Conservation (phyloP, 2,888 invertebrate genomes). For the Toxonevra muliebris region DNA sequence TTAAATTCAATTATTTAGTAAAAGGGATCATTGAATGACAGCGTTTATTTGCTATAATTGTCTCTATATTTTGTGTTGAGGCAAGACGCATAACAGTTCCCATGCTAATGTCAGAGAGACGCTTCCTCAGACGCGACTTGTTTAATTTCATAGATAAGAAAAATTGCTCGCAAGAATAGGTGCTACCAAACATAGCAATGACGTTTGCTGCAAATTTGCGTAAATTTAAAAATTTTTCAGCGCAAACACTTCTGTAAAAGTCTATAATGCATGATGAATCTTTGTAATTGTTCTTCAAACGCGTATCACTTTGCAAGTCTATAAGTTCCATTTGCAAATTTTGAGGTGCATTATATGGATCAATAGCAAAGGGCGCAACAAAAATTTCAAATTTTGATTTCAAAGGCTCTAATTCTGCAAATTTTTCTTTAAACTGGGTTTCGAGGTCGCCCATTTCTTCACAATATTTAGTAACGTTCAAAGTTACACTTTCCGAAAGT, state of each 20-base stretch:
- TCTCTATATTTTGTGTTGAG: conserved; percentile 5
- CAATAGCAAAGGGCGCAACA: conserved; percentile 2
- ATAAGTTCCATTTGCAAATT: neutral
- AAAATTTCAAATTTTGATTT: conserved; percentile 7
- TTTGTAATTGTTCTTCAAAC: neutral
- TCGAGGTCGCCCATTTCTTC: neutral
- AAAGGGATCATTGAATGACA: too few relatives aligned
- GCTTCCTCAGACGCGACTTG: neutral
- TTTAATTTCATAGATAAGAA: conserved; percentile 11
- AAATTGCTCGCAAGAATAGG: conserved; percentile 16
- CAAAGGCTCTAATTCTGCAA: neutral
- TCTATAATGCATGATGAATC: conserved; percentile 2
- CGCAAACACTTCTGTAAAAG: neutral
- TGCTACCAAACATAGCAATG: conserved; percentile 2
- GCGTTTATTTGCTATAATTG: too few relatives aligned
- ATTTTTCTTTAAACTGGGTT: neutral
- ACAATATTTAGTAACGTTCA: too few relatives aligned
- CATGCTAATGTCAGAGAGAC: neutral
- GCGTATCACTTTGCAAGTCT: conserved; percentile 12
- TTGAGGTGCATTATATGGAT: conserved; percentile 6
- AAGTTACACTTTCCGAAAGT: neutral
- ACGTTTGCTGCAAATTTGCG: conserved; percentile 9
- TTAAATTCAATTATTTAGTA: too few relatives aligned
- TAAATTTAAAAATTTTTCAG: conserved; percentile 4
- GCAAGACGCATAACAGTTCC: neutral